Base-by-base conservation (phyloP, 53 echinoderm and acorn worm genomes). In the Stichopus horrens region DNA sequence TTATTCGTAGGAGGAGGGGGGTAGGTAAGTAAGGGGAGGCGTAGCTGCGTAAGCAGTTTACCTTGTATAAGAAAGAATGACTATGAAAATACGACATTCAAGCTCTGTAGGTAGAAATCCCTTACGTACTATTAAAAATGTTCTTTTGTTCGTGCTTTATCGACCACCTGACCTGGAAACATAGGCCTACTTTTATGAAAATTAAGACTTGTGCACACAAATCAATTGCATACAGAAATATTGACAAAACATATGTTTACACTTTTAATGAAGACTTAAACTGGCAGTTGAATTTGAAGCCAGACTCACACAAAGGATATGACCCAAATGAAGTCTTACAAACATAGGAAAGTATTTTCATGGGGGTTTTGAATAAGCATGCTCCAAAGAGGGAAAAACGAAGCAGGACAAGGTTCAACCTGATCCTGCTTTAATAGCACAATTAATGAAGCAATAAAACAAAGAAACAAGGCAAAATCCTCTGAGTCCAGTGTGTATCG, bases 121-220 rank as follows among this genome's bases (percentile, higher is more conserved):
- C 10, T 23, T 74, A 74, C 75, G 21, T 21, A 19, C 10, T 75
- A 0, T 75, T 75, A 75, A 8, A 23, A 75, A 75, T 75, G 75
- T 75, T 75, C 37, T 75, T 16, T 19, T 75, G 19, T 75, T 21
- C 7, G 19, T 79, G 7, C 54, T 7, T 5, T 79, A 54, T 18
- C 79, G 79, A 9, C 54, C 54, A 53, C 79, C 79, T 8, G 79
- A 79, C 53, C n/a, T n/a, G 76, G 76, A 16, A 76, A 76, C 3
- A 51, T 10, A n/a, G n/a, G n/a, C n/a, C n/a, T n/a, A 8, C 8
- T 5, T 53, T 1, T n/a, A 79, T 16, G 18, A 78, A 78, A 78
- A 7, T 18, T 14, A 54, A 79, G 79, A 79, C 52, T 9, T 5
- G 53, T 9, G 54, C 79, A 52, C 79, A 79, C 18, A 54, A 79